phyloP scores from a whole-genome alignment of 2,113 vertebrate species.

The Picathartes gymnocephalus region DNA sequence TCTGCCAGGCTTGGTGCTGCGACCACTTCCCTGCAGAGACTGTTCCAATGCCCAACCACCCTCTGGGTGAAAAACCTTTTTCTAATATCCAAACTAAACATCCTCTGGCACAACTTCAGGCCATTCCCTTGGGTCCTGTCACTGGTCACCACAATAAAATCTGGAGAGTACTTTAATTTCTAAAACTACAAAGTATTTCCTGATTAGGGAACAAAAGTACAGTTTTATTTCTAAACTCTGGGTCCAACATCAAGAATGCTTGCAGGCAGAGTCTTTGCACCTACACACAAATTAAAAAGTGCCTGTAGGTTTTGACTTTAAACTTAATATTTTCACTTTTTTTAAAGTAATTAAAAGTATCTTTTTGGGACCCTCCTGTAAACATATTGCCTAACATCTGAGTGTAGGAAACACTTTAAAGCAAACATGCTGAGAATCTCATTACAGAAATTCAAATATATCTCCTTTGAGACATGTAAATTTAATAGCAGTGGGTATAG shows the following conservation, averaged over 20 bases:
- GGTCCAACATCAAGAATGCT: not conserved
- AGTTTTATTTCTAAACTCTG: not conserved
- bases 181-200: not conserved
- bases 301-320: not conserved
- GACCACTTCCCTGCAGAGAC: not conserved
- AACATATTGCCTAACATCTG: not conserved
- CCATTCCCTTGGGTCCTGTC: not conserved
- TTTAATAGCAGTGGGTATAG: not conserved
- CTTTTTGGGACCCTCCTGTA: not conserved
- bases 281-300: not conserved
- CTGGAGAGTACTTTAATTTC: not conserved
- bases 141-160: not conserved
- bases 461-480: constrained; percentile 31
- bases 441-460: constrained; percentile 21
- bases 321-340: not conserved
- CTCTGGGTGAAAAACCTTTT: not conserved
- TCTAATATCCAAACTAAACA: not conserved
- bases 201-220: not conserved
- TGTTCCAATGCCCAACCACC: not conserved
- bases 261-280: not conserved
- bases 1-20: not conserved
- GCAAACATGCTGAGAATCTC: constrained; percentile 4
- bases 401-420: constrained; percentile 1
- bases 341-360: not conserved
- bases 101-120: not conserved